phyloP scores from a whole-genome alignment of 2,888 invertebrate species.

The Coenonympha glycerion region DNA sequence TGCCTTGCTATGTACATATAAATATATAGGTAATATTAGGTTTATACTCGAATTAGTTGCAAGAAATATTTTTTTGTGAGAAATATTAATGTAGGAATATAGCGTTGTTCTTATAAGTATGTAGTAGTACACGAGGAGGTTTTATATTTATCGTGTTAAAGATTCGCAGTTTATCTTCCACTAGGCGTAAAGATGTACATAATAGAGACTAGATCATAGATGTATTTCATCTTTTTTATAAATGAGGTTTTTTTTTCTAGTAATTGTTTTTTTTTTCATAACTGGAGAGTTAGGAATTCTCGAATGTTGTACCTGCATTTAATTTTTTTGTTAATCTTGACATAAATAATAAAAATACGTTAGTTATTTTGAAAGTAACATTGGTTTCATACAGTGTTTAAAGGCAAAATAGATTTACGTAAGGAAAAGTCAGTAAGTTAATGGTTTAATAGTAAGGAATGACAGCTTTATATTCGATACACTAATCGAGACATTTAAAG shows the following conservation, averaged over 20 bases:
- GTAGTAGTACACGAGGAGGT: conserved; percentile 60
- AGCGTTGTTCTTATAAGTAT: conserved; percentile 62
- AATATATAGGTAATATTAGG: conserved; percentile 60
- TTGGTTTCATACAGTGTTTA: conserved; percentile 46
- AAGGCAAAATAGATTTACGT: conserved; percentile 55
- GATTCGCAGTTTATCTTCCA: conserved; percentile 75
- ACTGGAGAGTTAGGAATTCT: conserved; percentile 73
- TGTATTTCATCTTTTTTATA: conserved; percentile 58
- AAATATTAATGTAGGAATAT: conserved; percentile 67
- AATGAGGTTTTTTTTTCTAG: conserved; percentile 63
- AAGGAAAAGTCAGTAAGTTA: conserved; percentile 71
- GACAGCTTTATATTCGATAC: conserved; percentile 71
- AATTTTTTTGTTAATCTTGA: conserved; percentile 71
- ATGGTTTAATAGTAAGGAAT: conserved; percentile 63
- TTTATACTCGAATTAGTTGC: conserved; percentile 75
- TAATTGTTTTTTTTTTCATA: conserved; percentile 68
- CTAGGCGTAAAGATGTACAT: conserved; percentile 68
- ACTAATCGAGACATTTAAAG: conserved; percentile 51
- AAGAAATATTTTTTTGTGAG: conserved; percentile 73
- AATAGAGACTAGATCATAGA: conserved; percentile 63
- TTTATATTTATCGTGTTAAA: conserved; percentile 31
- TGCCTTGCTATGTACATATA: conserved; percentile 75
- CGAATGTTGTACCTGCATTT: conserved; percentile 78
- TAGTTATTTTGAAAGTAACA: conserved; percentile 60
- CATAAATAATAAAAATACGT: conserved; percentile 70